Percentiles rank a stretch among this genome's conserved stretches.
Evolutionary conservation across 1,140 invertebrate species (phyloP).

Genomic region (Sitophilus oryzae): DNA sequence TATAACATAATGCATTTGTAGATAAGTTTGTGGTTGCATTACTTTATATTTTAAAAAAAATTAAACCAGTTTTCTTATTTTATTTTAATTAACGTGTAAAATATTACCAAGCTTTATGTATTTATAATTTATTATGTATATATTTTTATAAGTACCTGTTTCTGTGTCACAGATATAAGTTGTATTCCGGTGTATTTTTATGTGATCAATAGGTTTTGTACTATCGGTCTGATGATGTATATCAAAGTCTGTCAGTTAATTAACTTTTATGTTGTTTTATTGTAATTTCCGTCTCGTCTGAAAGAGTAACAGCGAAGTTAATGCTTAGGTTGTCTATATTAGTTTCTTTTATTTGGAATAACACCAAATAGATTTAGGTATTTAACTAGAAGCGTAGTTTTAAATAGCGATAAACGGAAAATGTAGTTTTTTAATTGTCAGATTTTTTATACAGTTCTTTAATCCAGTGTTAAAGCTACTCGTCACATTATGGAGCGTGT

Average conservation of each 20-base stretch:
- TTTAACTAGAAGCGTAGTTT: too few species aligned
- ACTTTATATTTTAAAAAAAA: too few species aligned
- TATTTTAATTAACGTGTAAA: background rate
- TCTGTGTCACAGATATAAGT: constrained; percentile 35
- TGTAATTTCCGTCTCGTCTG: background rate
- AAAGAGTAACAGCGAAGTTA: too few species aligned
- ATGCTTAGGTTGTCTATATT: too few species aligned
- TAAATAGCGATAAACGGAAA: too few species aligned
- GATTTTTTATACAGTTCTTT: constrained; percentile 21
- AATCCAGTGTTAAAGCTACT: constrained; percentile 41
- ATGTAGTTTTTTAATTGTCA: constrained; percentile 2
- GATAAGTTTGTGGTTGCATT: too few species aligned
- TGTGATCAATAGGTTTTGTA: constrained; percentile 1
- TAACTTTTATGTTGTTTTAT: background rate
- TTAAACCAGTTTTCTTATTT: background rate
- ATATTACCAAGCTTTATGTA: constrained; percentile 12
- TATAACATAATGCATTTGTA: too few species aligned
- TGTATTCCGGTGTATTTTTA: constrained; percentile 36
- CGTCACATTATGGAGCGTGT: constrained; percentile 35
- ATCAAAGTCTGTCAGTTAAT: background rate
- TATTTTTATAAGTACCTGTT: constrained; percentile 44
- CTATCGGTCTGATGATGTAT: background rate
- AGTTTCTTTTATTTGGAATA: too few species aligned
- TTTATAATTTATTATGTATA: constrained; percentile 36
- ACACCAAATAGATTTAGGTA: too few species aligned